phyloP scores from a whole-genome alignment of 2,113 vertebrate species.

The Malurus alboscapulatus region DNA sequence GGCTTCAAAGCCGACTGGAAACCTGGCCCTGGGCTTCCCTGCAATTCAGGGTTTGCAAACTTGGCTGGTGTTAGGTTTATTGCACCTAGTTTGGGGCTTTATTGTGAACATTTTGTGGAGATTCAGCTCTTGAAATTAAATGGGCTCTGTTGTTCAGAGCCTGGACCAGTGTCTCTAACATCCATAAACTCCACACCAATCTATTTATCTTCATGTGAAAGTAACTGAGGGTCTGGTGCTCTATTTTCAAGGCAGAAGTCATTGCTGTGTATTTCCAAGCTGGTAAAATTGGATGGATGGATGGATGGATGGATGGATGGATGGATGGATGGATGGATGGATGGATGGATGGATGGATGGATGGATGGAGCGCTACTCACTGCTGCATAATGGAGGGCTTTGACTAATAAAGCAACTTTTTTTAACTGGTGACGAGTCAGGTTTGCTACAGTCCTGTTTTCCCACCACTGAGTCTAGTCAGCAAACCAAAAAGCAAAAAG shows the following conservation, averaged over 20 bases:
- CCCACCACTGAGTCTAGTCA: neutral
- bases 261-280: neutral
- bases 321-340: neutral
- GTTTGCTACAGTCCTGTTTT: neutral
- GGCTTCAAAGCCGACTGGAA: slow-evolving; percentile 58
- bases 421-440: neutral
- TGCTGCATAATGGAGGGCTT: neutral
- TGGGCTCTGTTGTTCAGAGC: slow-evolving; percentile 9
- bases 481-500: neutral
- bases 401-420: neutral
- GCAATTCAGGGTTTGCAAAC: slow-evolving; percentile 36
- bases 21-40: slow-evolving; percentile 49
- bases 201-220: neutral
- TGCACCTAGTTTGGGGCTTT: slow-evolving; percentile 64
- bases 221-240: neutral
- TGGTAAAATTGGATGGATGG: neutral
- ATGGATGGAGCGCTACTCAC: neutral
- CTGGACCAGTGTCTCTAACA: neutral
- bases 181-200: neutral
- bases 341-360: neutral
- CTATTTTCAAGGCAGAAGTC: neutral
- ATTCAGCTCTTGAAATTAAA: slow-evolving; percentile 45
- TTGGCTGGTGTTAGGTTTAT: slow-evolving; percentile 45
- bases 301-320: neutral
- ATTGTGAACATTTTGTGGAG: slow-evolving; percentile 41